These are phyloP conservation scores for Drosophila meridionalis DNA, from an alignment of 2,888 invertebrate species.

Conservation along the genomic window DNA sequence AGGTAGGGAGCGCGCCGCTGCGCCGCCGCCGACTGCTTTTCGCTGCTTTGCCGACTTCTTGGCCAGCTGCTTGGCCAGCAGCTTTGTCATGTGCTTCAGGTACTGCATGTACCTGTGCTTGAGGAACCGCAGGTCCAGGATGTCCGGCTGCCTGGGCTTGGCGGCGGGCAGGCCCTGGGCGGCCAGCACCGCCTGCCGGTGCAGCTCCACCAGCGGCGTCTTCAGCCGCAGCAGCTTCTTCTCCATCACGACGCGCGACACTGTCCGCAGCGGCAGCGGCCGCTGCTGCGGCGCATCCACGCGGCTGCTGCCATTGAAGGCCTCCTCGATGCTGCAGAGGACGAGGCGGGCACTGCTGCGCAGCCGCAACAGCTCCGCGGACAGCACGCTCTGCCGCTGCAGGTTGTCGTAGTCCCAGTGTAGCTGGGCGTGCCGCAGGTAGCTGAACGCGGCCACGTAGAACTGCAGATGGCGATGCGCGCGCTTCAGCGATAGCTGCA, in stretches of 20 bases:
- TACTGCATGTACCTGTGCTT: constrained; percentile 69
- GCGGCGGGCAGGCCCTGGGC: constrained; percentile 26
- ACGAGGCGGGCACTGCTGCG: constrained; percentile 64
- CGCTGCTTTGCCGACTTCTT: constrained; percentile 14
- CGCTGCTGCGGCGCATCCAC: constrained; percentile 16
- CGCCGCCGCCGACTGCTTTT: neutral
- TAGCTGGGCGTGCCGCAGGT: constrained; percentile 70
- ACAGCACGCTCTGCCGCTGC: constrained; percentile 52
- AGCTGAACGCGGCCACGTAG: constrained; percentile 79
- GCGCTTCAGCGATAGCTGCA: constrained; percentile 73
- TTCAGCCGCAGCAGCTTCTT: constrained; percentile 58
- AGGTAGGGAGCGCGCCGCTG: neutral
- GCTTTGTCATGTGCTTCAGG: constrained; percentile 58
- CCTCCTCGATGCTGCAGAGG: constrained; percentile 78
- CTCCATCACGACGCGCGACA: constrained; percentile 69
- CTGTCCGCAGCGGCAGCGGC: constrained; percentile 13
- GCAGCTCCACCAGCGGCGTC: constrained; percentile 53
- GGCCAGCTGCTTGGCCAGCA: constrained; percentile 51
- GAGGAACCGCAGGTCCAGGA: constrained; percentile 68
- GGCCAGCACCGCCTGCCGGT: constrained; percentile 48
- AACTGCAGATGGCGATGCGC: constrained; percentile 79
- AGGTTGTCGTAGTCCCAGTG: constrained; percentile 61
- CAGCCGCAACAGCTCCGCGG: constrained; percentile 59
- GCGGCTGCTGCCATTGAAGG: constrained; percentile 67
- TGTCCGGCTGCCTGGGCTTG: constrained; percentile 18